These are phyloP conservation scores for Acrobasis suavella DNA, from an alignment of 2,888 invertebrate species.

Conservation along the genomic window DNA sequence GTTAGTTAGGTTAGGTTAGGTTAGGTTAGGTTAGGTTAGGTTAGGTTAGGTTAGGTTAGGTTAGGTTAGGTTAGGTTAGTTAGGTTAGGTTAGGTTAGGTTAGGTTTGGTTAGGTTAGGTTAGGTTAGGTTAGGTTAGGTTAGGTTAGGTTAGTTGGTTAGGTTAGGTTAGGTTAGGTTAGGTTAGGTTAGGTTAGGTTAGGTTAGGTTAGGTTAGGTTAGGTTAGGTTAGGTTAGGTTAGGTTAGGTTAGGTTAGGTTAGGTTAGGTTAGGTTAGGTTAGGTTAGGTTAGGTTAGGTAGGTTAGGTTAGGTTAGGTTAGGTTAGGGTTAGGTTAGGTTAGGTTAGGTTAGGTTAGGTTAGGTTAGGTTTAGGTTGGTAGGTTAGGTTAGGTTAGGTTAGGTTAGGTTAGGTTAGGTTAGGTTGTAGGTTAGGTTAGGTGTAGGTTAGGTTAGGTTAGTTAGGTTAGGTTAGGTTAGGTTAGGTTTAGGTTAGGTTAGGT, in stretches of 20 bases:
- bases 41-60: conserved; percentile 35
- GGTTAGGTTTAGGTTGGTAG: conserved; percentile 28
- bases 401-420: conserved; percentile 30
- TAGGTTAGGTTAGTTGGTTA: conserved; percentile 22
- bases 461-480: conserved; percentile 33
- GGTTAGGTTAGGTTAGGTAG: conserved; percentile 31
- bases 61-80: conserved; percentile 29
- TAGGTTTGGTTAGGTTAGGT: conserved; percentile 32
- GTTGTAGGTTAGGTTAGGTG: conserved; percentile 24
- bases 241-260: conserved; percentile 29
- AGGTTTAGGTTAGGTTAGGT: conserved; percentile 34
- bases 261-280: conserved; percentile 30
- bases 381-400: conserved; percentile 32
- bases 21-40: conserved; percentile 32
- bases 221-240: conserved; percentile 25
- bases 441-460: conserved; percentile 32
- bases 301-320: conserved; percentile 29
- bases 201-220: conserved; percentile 26
- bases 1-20: conserved; percentile 33
- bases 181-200: conserved; percentile 19
- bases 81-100: conserved; percentile 33
- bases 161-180: conserved; percentile 5
- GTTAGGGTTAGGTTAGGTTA: conserved; percentile 23
- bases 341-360: conserved; percentile 26
- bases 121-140: conserved; percentile 33